A percentile compares a stretch with the other conserved stretches of the same genome.
phyloP scores from a whole-genome alignment of 2,888 invertebrate species.

The Drosophila anomelani region DNA sequence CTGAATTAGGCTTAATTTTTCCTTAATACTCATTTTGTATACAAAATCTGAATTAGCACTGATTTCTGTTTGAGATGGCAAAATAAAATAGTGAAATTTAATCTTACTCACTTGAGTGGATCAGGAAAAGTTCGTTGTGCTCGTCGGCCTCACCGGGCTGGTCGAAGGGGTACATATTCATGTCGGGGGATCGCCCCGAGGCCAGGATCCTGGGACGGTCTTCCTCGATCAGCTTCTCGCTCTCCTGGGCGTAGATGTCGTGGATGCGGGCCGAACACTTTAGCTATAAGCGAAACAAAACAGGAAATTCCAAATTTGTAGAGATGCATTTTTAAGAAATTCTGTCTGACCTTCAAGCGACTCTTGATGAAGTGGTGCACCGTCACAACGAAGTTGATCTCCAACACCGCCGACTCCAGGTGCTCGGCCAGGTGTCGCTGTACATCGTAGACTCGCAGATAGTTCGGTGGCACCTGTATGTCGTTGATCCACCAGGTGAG shows the following conservation, averaged over 20 bases:
- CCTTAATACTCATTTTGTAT: neutral
- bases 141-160: slow-evolving; percentile 80
- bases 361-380: slow-evolving; percentile 83
- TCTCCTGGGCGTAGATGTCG: slow-evolving; percentile 83
- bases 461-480: slow-evolving; percentile 82
- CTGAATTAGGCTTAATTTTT: neutral
- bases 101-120: slow-evolving; percentile 81
- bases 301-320: neutral
- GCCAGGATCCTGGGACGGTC: slow-evolving; percentile 84
- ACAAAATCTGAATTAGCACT: neutral
- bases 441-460: slow-evolving; percentile 79
- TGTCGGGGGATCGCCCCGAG: slow-evolving; percentile 84
- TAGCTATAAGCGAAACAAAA: slow-evolving; percentile 60
- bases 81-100: no score
- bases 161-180: slow-evolving; percentile 83
- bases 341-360: slow-evolving; percentile 78
- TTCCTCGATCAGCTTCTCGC: slow-evolving; percentile 83
- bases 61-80: neutral
- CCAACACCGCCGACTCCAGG: slow-evolving; percentile 82
- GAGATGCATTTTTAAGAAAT: fast-evolving
- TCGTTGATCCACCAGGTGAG: slow-evolving; percentile 87
- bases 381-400: slow-evolving; percentile 83
- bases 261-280: slow-evolving; percentile 84
- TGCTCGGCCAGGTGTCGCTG: slow-evolving; percentile 82
- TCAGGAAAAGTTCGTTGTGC: slow-evolving; percentile 82